Evolutionary conservation across 2,888 invertebrate species (phyloP), one percentile per base, ranked within the genome.

Genomic region (Melanostoma mellinum): DNA sequence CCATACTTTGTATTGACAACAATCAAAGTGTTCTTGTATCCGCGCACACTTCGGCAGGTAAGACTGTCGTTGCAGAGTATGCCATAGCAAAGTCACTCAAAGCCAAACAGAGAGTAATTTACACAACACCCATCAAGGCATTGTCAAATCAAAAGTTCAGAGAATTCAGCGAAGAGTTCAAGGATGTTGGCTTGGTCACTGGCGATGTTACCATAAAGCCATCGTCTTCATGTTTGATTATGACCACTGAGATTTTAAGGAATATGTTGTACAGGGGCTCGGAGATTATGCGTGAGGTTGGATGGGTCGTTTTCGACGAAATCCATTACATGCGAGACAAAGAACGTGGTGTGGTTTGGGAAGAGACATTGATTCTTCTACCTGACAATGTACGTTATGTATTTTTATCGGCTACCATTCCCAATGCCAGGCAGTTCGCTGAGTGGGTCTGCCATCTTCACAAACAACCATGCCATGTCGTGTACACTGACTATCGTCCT

Each of bases 321-420:
- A 99, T 99, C 88, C 99, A 99, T 92, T 99, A 99, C 90, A 99
- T 99, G 99, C 94, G 99, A 88, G 99, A 99, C 90, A 99, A 99
- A 92, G 99, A 99, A 90, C 94, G 99, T 89, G 99, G 99, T 63
- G 99, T 99, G 6, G 99, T 99, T 1, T 99, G 99, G 99, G 91
- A 91, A 92, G 99, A 99, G 92, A 99, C 99, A 0, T 93, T 99
- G 42, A 99, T 99, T 88, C 93, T 99, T 40, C 92, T 99, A 46
- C 99, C 99, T 0, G 98, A 99, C 90, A 98, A 98, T 89, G 99
- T 99, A 0, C 98, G 98, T 90, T 99, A 98, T 91, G 99, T 99
- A 4, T 99, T 99, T 90, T 93, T 99, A 0, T 99, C 99, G 0
- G 99, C 99, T 8, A 99, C 99, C 0, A 99, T 99, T 87, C 99